Base-by-base conservation (phyloP, 2,888 invertebrate species). In the Pomacea canaliculata region DNA sequence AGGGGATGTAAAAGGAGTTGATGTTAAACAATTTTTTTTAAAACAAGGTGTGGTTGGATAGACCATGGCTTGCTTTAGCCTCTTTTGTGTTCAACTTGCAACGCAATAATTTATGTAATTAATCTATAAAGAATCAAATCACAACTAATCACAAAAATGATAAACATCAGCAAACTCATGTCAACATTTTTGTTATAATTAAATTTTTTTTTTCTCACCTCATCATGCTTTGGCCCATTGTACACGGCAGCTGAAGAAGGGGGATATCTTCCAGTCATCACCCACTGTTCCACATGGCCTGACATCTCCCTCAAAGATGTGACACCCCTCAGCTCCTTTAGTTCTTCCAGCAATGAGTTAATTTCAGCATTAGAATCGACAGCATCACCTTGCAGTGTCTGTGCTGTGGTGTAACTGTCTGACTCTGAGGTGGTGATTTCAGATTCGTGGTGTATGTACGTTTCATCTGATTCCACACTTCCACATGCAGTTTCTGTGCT, bases 241-340 rank as follows among this genome's bases (percentile, higher is more conserved):
- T n/a, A 12, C 49, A 48, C 70, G 12, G 51, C 51, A 27, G 71
- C 67, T 18, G 37, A 1, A 0, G 51, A 59, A 37, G 49, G 67
- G 18, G 77, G 78, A 59, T 73, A 79, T 16, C 8, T 48, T 19
- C 82, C 82, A 23, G 81, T 80, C 18, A 70, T 65, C n/a, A 76
- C 67, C 82, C 82, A 83, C 1, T 70, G 62, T 37, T 78, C 73
- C 19, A 83, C 69, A 56, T 76, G 72, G 16, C 76, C 70, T 1
- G 73, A 23, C 66, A 82, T 60, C 60, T 83, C 77, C 62, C 70
- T 78, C 56, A 80, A 60, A 1, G 82, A 81, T 46, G 83, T 81
- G 46, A 79, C 74, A 51, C 78, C 79, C 7, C 79, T 72, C 7
- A 84, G 78, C 65, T 81, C 78, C 62, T 74, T 48, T 1, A 83